Conservation (phyloP, 2,797 vertebrate species). For the Oreortyx pictus region DNA sequence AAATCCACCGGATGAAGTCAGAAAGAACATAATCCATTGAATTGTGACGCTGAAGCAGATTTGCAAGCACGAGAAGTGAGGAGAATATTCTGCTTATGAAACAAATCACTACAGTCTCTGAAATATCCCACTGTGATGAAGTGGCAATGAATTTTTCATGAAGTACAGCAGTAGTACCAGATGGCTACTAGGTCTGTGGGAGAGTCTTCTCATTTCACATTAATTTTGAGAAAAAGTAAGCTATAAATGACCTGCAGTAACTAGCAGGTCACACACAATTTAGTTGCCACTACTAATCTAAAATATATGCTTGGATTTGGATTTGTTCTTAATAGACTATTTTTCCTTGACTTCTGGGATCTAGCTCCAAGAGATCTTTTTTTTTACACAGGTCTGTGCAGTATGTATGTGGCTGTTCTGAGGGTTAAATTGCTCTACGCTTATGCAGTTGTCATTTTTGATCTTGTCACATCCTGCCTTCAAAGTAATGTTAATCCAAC, state of each 20-base stretch:
- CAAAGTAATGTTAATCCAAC: neutral
- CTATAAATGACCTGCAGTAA: neutral
- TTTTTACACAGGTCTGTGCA: neutral
- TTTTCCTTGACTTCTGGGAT: neutral
- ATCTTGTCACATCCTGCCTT: neutral
- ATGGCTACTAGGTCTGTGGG: constrained; percentile 45
- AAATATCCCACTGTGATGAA: constrained; percentile 53
- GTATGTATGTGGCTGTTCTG: neutral
- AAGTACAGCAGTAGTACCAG: constrained; percentile 38
- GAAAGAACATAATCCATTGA: constrained; percentile 46
- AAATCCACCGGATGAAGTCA: constrained; percentile 13
- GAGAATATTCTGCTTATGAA: constrained; percentile 48
- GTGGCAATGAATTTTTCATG: constrained; percentile 60
- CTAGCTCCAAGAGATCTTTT: neutral
- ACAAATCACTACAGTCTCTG: constrained; percentile 42
- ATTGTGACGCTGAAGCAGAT: constrained; percentile 20
- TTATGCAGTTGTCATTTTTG: neutral
- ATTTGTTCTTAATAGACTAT: neutral
- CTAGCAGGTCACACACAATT: neutral
- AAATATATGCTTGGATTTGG: neutral
- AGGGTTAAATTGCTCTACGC: neutral
- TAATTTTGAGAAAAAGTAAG: neutral
- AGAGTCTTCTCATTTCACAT: constrained; percentile 13
- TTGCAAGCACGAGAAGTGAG: constrained; percentile 25
- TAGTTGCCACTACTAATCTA: neutral